Evolutionary conservation across 2,888 invertebrate genomes (phyloP), one percentile per base, ranked within the genome.

Genomic region (Cremastinae sp.): DNA sequence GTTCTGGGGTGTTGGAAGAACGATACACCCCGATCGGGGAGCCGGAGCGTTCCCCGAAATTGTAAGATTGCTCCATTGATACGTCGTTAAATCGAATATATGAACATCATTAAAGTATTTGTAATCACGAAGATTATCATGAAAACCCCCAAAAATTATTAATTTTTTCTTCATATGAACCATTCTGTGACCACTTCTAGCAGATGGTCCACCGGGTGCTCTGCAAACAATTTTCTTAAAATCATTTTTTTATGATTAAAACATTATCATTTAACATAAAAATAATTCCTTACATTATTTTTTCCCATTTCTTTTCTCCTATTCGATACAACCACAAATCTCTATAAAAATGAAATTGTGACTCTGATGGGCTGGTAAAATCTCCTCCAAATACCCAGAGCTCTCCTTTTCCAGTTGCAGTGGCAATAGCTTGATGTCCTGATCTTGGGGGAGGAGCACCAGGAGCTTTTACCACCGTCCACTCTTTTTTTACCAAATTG

Each of bases 271-370:
- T 35, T 35, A 35, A 35, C 45, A 22, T 45, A 20, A 61, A 20
- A 14, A 65, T 4, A 37, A 7, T 14, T 16, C 84, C 90, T 41
- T 79, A 86, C 85, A 79, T 78, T 83, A 95, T 92, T 91, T 97
- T 97, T 83, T 97, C 95, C 98, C 98, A 98, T 87, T 93, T 93
- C 81, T 94, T 94, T 0, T 93, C 92, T 37, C 92, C 92, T 0
- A 97, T 89, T 80, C 95, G 94, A 86, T 94, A 96, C 68, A 96
- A 93, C 97, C 98, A 98, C 0, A 98, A 91, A 87, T 98, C 98
- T 86, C 94, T 94, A 89, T 97, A 98, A 88, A 98, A 98, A 86
- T 97, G 95, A 89, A 97, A 98, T 90, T 98, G 98, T 14, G 95
- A 94, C 87, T 97, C 97, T 0, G 95, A 94, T 0, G 96, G 96